Conservation (phyloP, 1,140 invertebrate genomes). For the Panagrolaimus sp. region DNA sequence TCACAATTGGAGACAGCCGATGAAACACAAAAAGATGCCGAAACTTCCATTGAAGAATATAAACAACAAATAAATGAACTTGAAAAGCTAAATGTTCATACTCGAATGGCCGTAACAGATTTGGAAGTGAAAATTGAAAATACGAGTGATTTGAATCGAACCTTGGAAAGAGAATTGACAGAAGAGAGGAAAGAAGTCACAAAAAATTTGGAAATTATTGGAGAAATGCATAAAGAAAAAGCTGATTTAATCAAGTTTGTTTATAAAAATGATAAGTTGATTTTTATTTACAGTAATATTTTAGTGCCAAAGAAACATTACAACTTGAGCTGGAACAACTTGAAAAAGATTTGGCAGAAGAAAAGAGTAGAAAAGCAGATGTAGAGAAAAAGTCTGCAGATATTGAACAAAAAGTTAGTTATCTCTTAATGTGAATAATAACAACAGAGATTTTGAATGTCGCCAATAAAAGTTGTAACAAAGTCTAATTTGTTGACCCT, state of each 20-base stretch:
- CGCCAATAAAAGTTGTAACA: no score
- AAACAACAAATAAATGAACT: background rate
- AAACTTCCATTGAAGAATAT: background rate
- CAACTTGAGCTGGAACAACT: background rate
- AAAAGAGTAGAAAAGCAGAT: background rate
- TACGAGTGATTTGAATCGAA: background rate
- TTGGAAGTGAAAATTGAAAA: constrained; percentile 5
- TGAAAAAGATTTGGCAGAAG: background rate
- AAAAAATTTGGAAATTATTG: constrained; percentile 6
- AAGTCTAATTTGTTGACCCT: no score
- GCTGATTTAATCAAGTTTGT: constrained; percentile 13
- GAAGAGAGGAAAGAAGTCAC: constrained; percentile 5
- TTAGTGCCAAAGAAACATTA: background rate
- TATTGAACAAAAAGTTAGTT: background rate
- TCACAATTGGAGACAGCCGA: background rate
- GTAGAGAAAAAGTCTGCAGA: background rate
- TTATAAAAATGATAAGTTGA: background rate
- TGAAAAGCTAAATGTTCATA: constrained; percentile 3
- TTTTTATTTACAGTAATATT: background rate
- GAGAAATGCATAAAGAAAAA: constrained; percentile 6
- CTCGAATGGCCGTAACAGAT: background rate
- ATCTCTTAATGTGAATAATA: no score
- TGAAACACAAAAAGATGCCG: background rate
- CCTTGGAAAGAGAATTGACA: background rate
- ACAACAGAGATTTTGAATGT: no score